A percentile compares a stretch with the other conserved stretches of the same genome.
phyloP scores from a whole-genome alignment of 2,797 vertebrate genomes.

The Channallabes apus region DNA sequence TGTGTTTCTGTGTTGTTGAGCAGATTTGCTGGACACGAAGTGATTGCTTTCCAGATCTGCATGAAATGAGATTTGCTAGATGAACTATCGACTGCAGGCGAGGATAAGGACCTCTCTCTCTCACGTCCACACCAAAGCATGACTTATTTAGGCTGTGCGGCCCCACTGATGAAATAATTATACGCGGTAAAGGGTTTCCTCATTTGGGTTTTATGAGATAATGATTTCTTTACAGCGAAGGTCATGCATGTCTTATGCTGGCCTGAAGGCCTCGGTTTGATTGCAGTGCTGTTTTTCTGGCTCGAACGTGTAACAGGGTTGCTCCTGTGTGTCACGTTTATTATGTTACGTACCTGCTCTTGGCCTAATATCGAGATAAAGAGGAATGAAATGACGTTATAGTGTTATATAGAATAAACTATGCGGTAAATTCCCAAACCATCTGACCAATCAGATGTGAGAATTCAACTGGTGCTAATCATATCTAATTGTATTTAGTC shows the following conservation, averaged over 20 bases:
- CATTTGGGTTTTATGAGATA: conserved; percentile 26
- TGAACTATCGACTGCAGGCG: conserved; percentile 13
- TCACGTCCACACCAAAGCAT: background rate
- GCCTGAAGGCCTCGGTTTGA: background rate
- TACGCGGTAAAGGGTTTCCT: conserved; percentile 4
- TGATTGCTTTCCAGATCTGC: conserved; percentile 37
- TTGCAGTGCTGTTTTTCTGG: background rate
- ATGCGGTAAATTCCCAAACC: no score
- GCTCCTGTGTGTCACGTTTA: background rate
- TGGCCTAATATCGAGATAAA: background rate
- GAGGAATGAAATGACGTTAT: background rate
- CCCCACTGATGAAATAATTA: background rate
- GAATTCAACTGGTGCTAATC: background rate
- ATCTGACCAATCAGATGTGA: background rate
- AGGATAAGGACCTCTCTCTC: background rate
- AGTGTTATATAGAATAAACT: no score
- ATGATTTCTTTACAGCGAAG: conserved; percentile 26
- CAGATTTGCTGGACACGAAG: conserved; percentile 25
- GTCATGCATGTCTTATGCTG: conserved; percentile 19
- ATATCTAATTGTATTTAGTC: conserved; percentile 17
- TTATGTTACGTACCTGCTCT: background rate
- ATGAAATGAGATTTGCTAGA: conserved; percentile 38
- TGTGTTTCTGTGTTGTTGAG: background rate
- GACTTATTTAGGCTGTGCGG: conserved; percentile 8
- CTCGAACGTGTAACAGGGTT: background rate